phyloP scores from a whole-genome alignment of 2,797 vertebrate genomes.

The Lophotriccus pileatus region DNA sequence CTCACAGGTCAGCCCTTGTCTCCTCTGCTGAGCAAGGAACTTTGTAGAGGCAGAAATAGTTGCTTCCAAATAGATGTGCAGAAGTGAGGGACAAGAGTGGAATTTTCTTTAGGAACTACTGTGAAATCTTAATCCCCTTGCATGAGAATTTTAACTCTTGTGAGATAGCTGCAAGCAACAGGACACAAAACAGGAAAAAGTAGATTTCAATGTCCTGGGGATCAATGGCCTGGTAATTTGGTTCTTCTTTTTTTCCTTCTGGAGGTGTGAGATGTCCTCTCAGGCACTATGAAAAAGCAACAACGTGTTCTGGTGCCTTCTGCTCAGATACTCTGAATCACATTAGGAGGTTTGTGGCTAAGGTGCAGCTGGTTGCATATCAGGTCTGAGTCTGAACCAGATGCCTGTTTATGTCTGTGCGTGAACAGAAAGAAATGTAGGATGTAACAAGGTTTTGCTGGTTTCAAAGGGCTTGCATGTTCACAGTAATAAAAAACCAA shows the following conservation, averaged over 20 bases:
- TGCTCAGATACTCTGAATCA: neutral
- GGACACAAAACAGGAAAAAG: neutral
- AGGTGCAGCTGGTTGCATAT: neutral
- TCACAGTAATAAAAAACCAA: neutral
- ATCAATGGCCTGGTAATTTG: neutral
- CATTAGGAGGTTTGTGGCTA: neutral
- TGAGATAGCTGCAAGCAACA: neutral
- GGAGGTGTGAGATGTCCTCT: neutral
- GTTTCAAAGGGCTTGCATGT: neutral
- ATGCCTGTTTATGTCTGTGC: neutral
- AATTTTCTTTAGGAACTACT: neutral
- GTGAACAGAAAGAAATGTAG: neutral
- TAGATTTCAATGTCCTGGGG: neutral
- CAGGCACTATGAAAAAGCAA: neutral
- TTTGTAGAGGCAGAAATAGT: neutral
- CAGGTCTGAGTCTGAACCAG: neutral
- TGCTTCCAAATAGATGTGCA: neutral
- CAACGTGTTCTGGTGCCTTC: neutral
- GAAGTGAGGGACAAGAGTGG: neutral
- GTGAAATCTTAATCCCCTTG: neutral
- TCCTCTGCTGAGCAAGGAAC: neutral
- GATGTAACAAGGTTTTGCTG: neutral
- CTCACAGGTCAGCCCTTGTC: neutral
- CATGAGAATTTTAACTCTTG: neutral
- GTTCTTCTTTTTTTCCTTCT: neutral